These are phyloP conservation scores for Chrysomela aeneicollis DNA, from an alignment of 2,888 invertebrate species.

Conservation along the genomic window DNA sequence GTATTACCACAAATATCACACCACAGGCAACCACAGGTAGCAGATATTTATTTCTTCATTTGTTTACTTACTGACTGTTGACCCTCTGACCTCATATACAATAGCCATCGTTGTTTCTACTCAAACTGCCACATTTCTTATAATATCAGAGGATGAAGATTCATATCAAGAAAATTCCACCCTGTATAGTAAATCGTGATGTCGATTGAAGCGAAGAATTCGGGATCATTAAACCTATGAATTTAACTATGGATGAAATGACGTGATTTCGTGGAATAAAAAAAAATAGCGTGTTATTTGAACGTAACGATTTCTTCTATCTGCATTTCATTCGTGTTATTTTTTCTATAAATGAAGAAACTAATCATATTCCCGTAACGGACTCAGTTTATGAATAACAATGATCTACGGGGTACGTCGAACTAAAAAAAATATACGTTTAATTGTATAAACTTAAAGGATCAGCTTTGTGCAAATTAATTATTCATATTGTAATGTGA, in stretches of 20 bases:
- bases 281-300: conserved; percentile 1
- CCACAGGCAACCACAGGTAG: neutral
- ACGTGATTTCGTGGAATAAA: neutral
- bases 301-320: neutral
- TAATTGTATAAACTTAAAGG: conserved; percentile 40
- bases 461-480: conserved; percentile 44
- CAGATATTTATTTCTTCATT: neutral
- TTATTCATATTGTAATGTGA: conserved; percentile 51
- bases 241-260: conserved; percentile 1
- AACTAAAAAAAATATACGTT: conserved; percentile 50
- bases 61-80: too few species aligned
- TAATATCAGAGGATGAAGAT: too few species aligned
- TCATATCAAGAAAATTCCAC: too few species aligned
- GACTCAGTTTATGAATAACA: conserved; percentile 2
- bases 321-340: neutral
- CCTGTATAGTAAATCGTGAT: too few species aligned
- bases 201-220: neutral
- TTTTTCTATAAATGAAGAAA: conserved; percentile 5
- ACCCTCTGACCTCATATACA: too few species aligned
- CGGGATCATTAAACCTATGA: neutral
- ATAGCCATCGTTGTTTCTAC: too few species aligned
- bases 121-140: too few species aligned
- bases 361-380: conserved; percentile 5
- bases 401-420: conserved; percentile 45
- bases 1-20: conserved; percentile 1